Conservation (phyloP, 2,113 vertebrate species). For the Campylomormyrus numenius region DNA sequence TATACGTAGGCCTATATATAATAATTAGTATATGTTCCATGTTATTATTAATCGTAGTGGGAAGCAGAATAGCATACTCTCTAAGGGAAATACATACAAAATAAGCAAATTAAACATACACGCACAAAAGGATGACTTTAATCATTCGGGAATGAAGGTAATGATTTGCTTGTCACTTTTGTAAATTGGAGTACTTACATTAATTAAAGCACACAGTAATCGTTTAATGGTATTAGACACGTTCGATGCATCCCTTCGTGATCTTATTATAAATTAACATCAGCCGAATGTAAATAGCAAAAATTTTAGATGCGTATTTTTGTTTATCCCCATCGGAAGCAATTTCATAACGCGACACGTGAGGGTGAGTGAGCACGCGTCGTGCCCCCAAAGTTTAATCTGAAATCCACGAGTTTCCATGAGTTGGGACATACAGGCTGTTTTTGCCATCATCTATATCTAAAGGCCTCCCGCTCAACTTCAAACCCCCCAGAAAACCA, state of each 20-base stretch:
- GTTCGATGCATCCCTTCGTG: neutral
- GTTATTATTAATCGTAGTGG: neutral
- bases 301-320: neutral
- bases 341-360: neutral
- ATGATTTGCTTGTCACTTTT: neutral
- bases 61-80: neutral
- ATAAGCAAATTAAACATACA: neutral
- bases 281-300: neutral
- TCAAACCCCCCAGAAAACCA: neutral
- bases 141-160: neutral
- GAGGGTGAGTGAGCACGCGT: neutral
- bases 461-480: neutral
- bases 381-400: neutral
- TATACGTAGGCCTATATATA: neutral
- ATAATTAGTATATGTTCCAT: neutral
- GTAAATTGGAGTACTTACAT: neutral
- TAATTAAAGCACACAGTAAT: neutral
- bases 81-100: neutral
- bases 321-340: neutral
- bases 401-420: neutral
- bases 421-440: neutral
- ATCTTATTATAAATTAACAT: neutral
- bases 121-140: neutral
- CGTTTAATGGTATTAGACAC: neutral
- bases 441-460: neutral